A percentile compares a stretch with the other conserved stretches of the same genome.
Evolutionary conservation across 2,888 invertebrate genomes (phyloP).

Genomic region (Blastobasis lacticolella): DNA sequence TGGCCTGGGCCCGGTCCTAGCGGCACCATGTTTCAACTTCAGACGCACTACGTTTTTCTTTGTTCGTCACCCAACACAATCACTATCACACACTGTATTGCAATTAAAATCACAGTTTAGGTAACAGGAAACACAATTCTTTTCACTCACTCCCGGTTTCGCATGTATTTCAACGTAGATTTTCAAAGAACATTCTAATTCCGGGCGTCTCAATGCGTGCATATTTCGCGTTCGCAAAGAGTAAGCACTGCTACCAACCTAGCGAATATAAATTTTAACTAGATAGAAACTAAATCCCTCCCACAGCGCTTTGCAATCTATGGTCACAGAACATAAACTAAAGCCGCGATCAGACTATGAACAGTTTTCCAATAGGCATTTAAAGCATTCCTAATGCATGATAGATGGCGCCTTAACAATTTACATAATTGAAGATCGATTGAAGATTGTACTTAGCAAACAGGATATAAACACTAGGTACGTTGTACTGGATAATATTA

Average conservation of each 20-base stretch:
- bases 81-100: conserved; percentile 54
- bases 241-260: conserved; percentile 54
- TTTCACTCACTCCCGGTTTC: conserved; percentile 44
- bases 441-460: no score
- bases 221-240: conserved; percentile 72
- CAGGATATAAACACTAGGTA: no score
- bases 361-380: no score
- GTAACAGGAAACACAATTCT: conserved; percentile 35
- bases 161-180: conserved; percentile 52
- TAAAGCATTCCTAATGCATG: neutral
- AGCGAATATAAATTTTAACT: conserved; percentile 20
- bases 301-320: conserved; percentile 17
- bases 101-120: conserved; percentile 37
- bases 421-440: no score
- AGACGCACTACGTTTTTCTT: conserved; percentile 59
- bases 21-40: conserved; percentile 80
- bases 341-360: neutral
- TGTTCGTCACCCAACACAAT: conserved; percentile 65
- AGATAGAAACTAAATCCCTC: conserved; percentile 26
- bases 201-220: conserved; percentile 70
- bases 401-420: neutral
- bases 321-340: conserved; percentile 7
- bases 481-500: no score
- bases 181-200: conserved; percentile 68
- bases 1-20: conserved; percentile 79